Evolutionary conservation across 2,888 invertebrate species (phyloP), one percentile per base, ranked within the genome.

Genomic region (Polydrusus tereticollis): DNA sequence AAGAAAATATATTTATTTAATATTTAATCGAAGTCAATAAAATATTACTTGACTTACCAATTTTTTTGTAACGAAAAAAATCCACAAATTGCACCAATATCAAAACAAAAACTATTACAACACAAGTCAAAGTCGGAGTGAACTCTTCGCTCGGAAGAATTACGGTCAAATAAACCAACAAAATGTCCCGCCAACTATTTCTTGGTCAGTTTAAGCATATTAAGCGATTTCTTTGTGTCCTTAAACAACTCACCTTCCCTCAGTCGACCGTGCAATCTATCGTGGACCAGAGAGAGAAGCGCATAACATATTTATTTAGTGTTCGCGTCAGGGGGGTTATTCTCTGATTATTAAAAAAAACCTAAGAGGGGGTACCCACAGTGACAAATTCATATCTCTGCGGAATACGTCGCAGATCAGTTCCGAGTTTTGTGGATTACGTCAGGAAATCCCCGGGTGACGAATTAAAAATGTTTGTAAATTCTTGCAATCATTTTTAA

Each of bases 161-260:
- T 21, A 21, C 10, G n/a, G 4, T n/a, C 47, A 47, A 47, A 47
- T 47, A 47, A 47, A 47, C 21, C 21, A 23, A 47, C 20, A 1
- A 23, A 8, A 23, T n/a, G 47, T 23, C n/a, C n/a, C 21, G 23
- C 47, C 0, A 47, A 47, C 47, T 47, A 21, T 47, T 47, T 47
- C 47, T 47, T 47, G 21, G n/a, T 47, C n/a, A 47, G 23, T 47
- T 47, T 47, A 23, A 47, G 4, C 47, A 23, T 16, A 23, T 47
- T 47, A 47, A 47, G 10, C 21, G 20, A 45, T 21, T 43, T 45
- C 45, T 47, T 21, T 47, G 45, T 45, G 47, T 47, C 47, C 47
- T 47, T 47, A 47, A 20, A 47, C 10, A 8, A 21, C 23, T 47
- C 21, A 47, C 47, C 47, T 47, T 47, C 47, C 47, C 47, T 47